Percentiles rank a stretch among this genome's conserved stretches.
These are phyloP conservation scores for Eciton burchellii DNA, from an alignment of 1,140 invertebrate genomes.

Conservation along the genomic window DNA sequence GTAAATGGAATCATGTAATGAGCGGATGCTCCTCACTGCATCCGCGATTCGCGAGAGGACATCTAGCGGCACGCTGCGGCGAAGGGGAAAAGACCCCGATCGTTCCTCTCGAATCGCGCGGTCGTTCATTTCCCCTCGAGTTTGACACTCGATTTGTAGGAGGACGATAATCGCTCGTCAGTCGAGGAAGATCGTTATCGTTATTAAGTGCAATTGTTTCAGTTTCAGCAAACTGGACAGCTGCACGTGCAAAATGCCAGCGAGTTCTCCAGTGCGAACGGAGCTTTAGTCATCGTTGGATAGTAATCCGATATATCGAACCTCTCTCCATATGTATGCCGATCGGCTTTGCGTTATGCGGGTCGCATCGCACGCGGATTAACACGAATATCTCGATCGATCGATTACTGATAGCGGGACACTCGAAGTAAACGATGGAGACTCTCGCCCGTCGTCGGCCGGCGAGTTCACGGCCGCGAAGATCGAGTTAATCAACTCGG, in stretches of 20 bases:
- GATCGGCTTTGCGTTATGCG: not conserved
- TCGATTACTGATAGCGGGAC: not conserved
- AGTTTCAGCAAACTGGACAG: too few relatives aligned
- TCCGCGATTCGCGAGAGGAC: too few relatives aligned
- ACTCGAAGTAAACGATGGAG: not conserved
- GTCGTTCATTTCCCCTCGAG: not conserved
- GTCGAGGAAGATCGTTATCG: not conserved
- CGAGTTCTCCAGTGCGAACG: not conserved
- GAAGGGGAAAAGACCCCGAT: conserved; percentile 17
- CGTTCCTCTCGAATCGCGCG: not conserved
- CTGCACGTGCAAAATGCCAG: too few relatives aligned
- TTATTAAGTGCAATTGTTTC: not conserved
- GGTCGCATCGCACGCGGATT: too few relatives aligned
- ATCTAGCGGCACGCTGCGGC: not conserved
- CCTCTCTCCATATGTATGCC: not conserved
- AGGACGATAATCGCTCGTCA: not conserved
- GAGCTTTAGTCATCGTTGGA: not conserved
- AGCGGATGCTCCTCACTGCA: too few relatives aligned
- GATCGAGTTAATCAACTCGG: conserved; percentile 72
- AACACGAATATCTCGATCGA: not conserved
- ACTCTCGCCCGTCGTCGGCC: not conserved
- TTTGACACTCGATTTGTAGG: conserved; percentile 1
- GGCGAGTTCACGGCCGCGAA: conserved; percentile 74
- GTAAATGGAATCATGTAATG: too few relatives aligned
- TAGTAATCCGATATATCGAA: not conserved